These are phyloP conservation scores for Drosophila nikananu DNA, from an alignment of 1,140 invertebrate species.

Conservation along the genomic window DNA sequence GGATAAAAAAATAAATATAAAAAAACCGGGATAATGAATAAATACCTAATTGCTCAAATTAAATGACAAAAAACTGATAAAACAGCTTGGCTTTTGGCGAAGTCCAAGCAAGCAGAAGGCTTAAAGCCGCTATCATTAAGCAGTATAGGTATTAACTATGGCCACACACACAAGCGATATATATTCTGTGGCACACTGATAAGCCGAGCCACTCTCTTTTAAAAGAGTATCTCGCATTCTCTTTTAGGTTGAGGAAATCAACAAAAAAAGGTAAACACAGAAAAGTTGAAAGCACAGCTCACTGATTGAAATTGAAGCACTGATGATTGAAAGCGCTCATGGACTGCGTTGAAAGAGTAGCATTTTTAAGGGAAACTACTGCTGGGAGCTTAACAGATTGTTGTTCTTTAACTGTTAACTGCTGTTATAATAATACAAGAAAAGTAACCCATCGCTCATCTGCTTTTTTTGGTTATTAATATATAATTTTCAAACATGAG, in stretches of 20 bases:
- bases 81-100: too few relatives aligned
- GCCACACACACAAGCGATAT: neutral
- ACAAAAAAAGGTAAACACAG: constrained; percentile 69
- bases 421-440: neutral
- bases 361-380: constrained; percentile 4
- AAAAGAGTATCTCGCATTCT: neutral
- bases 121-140: constrained; percentile 7
- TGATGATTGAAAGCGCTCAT: constrained; percentile 45
- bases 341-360: constrained; percentile 16
- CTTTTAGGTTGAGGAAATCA: neutral
- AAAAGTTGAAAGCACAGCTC: constrained; percentile 9
- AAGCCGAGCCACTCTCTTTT: constrained; percentile 6
- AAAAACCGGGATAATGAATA: constrained; percentile 3
- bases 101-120: neutral
- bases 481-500: neutral
- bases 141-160: neutral
- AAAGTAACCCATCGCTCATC: neutral
- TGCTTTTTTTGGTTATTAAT: neutral
- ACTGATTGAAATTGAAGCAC: constrained; percentile 34
- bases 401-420: neutral
- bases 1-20: too few relatives aligned
- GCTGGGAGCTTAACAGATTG: neutral
- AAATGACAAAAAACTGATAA: constrained; percentile 4
- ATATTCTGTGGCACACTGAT: constrained; percentile 12
- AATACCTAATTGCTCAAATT: constrained; percentile 1